Evolutionary conservation across 2,888 invertebrate species (phyloP).

Genomic region (Taphrorychus bicolor): DNA sequence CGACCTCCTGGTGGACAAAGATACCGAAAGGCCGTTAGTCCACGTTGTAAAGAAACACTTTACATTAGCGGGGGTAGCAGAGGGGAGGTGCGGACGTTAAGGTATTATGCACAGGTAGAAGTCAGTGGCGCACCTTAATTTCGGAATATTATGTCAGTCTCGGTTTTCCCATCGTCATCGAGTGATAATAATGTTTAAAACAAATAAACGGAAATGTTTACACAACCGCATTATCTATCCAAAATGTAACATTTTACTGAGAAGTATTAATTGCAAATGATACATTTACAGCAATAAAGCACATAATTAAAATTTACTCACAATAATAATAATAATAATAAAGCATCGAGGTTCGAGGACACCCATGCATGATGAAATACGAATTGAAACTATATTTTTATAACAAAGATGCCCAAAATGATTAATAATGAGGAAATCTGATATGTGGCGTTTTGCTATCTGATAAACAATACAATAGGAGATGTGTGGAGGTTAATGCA

Average conservation of each 20-base stretch:
- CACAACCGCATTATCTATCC: no score
- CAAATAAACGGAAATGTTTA: no score
- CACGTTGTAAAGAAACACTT: slow-evolving; percentile 27
- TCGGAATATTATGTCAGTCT: no score
- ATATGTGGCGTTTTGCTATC: slow-evolving; percentile 3
- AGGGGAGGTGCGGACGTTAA: neutral
- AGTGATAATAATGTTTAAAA: no score
- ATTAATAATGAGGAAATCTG: slow-evolving; percentile 6
- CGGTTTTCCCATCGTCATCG: no score
- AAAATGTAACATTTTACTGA: no score
- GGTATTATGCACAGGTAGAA: slow-evolving; percentile 2
- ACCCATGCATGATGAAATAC: neutral
- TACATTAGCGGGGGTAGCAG: neutral
- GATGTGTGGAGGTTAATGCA: neutral
- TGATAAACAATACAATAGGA: neutral
- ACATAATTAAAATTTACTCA: no score
- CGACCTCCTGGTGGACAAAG: slow-evolving; percentile 29
- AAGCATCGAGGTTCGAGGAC: no score
- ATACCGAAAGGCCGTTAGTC: slow-evolving; percentile 19
- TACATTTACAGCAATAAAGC: no score
- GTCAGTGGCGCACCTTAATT: neutral
- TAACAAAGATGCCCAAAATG: neutral
- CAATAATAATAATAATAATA: no score
- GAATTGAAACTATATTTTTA: neutral
- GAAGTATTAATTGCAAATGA: no score